Evolutionary conservation across 2,113 vertebrate genomes (phyloP), one percentile per base, ranked within the genome.

Genomic region (Jacana jacana): DNA sequence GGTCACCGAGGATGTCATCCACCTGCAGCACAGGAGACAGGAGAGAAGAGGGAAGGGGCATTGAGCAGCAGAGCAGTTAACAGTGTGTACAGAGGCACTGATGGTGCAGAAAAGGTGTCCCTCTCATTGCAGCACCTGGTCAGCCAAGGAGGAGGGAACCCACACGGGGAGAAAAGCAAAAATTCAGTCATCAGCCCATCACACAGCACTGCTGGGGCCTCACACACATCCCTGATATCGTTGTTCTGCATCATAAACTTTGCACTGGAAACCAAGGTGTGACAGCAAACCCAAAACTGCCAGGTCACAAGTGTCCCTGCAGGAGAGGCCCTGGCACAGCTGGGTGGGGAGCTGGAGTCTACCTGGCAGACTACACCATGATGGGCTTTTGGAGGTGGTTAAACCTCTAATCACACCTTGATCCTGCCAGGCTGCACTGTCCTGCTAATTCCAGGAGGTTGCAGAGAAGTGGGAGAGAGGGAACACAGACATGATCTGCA

Each of bases 1-100:
- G 98, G 3, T 98, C 98, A 5, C 98, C 97, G 7, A 99, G 97
- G 91, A 99, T 97, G 90, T 99, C 98, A 2, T 99, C 99, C 44
- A 99, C 98, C 99, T 99, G 97, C 77, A 48, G 48, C 1, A 8
- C 0, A 5, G 82, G 15, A 75, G 81, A 19, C 46, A 0, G 49
- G 76, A 23, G 2, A 31, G 72, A 39, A 48, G 33, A 51, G 20
- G 33, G 40, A 69, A 72, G 57, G 37, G 30, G 2, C 17, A 0
- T 11, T 88, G 91, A 91, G 83, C 44, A 44, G 40, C 48, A 15
- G 17, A 13, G 70, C 17, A 1, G 8, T 11, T 33, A 16, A 30
- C n/a, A 0, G 0, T 0, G 18, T 3, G 5, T 61, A 22, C 1
- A 4, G 30, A 44, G 76, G n/a, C 24, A 15, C 30, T 24, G 20